These are phyloP conservation scores for Trematomus loennbergii DNA, from an alignment of 2,113 vertebrate genomes.

Conservation along the genomic window DNA sequence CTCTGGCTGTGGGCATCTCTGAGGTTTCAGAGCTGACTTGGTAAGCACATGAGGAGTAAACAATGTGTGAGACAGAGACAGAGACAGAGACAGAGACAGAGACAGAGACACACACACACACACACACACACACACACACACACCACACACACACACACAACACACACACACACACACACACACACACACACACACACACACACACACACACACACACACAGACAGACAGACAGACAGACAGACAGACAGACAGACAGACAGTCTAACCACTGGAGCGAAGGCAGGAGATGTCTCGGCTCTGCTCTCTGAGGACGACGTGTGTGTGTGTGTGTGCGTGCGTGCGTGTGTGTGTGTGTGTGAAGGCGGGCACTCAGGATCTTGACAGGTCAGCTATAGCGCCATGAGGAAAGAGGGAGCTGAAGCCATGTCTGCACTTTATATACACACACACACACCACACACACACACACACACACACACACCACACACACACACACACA, in stretches of 20 bases:
- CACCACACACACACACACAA: neutral
- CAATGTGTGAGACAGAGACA: conserved; percentile 66
- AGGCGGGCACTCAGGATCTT: neutral
- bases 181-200: neutral
- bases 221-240: no score
- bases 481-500: no score
- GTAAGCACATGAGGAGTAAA: conserved; percentile 68
- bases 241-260: conserved; percentile 39
- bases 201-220: neutral
- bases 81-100: no score
- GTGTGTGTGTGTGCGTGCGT: neutral
- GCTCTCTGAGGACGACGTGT: conserved; percentile 14
- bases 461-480: no score
- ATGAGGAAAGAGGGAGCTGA: neutral
- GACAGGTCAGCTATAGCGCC: neutral
- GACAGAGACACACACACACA: conserved; percentile 12
- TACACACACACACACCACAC: no score
- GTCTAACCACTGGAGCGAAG: conserved; percentile 52
- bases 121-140: neutral
- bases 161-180: conserved; percentile 23
- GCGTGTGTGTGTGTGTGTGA: no score
- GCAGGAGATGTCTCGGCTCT: conserved; percentile 38
- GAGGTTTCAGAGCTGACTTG: conserved; percentile 57
- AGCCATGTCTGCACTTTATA: neutral
- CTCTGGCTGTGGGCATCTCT: conserved; percentile 38